phyloP scores from a whole-genome alignment of 2,888 invertebrate species.

The Chydorus sphaericus region DNA sequence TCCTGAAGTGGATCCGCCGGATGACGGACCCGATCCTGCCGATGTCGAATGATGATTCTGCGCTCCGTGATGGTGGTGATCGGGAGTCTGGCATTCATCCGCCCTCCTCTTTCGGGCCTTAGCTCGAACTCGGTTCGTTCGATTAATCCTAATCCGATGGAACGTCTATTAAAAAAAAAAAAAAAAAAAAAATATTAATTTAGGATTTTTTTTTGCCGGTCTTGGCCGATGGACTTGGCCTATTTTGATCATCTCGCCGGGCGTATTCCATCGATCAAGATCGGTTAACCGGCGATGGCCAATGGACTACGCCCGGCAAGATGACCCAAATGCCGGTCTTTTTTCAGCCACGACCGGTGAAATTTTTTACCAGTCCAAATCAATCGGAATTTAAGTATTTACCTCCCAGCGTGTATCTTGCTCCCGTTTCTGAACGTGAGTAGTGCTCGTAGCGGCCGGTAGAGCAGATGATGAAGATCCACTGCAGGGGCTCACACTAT shows the following conservation, averaged over 20 bases:
- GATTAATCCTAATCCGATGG: conserved; percentile 54
- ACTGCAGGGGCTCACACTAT: conserved; percentile 17
- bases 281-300: too few species aligned
- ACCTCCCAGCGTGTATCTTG: conserved; percentile 50
- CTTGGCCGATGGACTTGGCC: too few species aligned
- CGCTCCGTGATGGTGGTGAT: neutral
- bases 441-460: conserved; percentile 25
- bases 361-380: too few species aligned
- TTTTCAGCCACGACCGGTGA: too few species aligned
- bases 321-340: too few species aligned
- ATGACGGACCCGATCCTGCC: conserved; percentile 13
- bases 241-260: too few species aligned
- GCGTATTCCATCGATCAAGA: too few species aligned
- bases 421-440: neutral
- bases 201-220: too few species aligned
- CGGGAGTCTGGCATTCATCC: conserved; percentile 27
- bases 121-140: conserved; percentile 49
- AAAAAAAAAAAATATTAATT: conserved; percentile 4
- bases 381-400: conserved; percentile 16
- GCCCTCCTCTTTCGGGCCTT: conserved; percentile 53
- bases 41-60: conserved; percentile 1
- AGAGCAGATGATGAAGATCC: conserved; percentile 19
- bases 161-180: conserved; percentile 39
- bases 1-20: conserved; percentile 28
- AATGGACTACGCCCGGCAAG: too few species aligned